A percentile compares a stretch with the other conserved stretches of the same genome.
These are phyloP conservation scores for Tridacna gigas DNA, from an alignment of 2,888 invertebrate genomes.

Conservation along the genomic window DNA sequence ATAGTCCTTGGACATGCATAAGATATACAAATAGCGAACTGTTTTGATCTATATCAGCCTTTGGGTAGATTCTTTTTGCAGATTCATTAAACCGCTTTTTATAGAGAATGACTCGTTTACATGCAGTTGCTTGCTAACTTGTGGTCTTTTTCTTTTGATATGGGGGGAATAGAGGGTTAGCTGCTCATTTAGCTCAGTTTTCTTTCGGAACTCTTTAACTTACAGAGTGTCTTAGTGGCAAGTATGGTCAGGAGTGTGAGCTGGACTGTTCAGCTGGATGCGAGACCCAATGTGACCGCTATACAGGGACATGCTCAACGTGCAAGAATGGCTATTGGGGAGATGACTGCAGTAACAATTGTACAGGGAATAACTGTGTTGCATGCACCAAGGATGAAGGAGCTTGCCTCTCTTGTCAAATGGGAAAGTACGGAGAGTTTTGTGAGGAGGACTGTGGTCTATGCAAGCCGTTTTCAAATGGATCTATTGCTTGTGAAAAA, in stretches of 20 bases:
- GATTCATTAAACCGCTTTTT: too few species aligned
- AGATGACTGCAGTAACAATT: constrained; percentile 40
- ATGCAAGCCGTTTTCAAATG: constrained; percentile 32
- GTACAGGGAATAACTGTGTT: constrained; percentile 30
- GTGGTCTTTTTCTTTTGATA: too few species aligned
- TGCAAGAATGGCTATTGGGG: constrained; percentile 50
- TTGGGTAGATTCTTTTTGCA: too few species aligned
- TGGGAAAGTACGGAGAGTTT: constrained; percentile 40
- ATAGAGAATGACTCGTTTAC: too few species aligned
- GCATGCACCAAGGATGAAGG: constrained; percentile 43
- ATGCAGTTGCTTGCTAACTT: too few species aligned
- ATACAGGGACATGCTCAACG: constrained; percentile 38
- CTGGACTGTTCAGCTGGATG: constrained; percentile 38
- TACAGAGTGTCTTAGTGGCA: constrained; percentile 43
- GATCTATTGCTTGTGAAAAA: constrained; percentile 45
- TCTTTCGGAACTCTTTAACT: constrained; percentile 2
- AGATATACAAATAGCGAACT: too few species aligned
- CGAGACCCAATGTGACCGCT: constrained; percentile 33
- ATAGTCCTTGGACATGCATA: too few species aligned
- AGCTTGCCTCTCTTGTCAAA: constrained; percentile 32
- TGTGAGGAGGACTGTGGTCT: constrained; percentile 44
- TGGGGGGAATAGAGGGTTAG: too few species aligned
- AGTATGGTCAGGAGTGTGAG: constrained; percentile 47
- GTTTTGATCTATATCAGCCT: too few species aligned
- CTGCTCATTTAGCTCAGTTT: background rate